Evolutionary conservation across 2,113 vertebrate genomes (phyloP).

Genomic region (Xyliphius kryptos): DNA sequence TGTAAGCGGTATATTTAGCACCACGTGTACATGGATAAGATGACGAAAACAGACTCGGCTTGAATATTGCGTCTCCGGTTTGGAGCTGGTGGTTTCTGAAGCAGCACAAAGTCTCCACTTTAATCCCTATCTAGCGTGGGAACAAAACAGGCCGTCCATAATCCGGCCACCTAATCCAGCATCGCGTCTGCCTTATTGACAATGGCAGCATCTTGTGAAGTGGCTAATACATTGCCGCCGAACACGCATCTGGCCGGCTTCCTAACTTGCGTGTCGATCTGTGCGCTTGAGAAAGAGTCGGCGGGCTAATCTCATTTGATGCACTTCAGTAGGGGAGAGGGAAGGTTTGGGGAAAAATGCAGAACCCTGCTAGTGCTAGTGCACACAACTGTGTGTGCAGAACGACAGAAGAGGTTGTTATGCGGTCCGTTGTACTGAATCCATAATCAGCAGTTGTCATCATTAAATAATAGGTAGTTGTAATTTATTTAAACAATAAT

Average conservation of each 20-base stretch:
- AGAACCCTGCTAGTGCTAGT: neutral
- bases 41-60: neutral
- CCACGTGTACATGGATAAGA: neutral
- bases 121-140: conserved; percentile 37
- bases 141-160: conserved; percentile 37
- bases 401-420: too few relatives aligned
- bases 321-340: conserved; percentile 25
- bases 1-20: too few relatives aligned
- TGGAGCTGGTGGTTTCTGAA: conserved; percentile 31
- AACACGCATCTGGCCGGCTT: conserved; percentile 45
- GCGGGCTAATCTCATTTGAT: conserved; percentile 45
- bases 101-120: conserved; percentile 33
- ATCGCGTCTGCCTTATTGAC: conserved; percentile 37
- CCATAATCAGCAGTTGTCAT: neutral
- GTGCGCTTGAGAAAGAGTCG: conserved; percentile 33
- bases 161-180: conserved; percentile 43
- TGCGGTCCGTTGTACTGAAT: too few relatives aligned
- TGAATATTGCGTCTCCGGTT: conserved; percentile 22
- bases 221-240: conserved; percentile 38
- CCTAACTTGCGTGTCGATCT: conserved; percentile 42
- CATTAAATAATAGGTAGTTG: too few relatives aligned
- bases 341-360: conserved; percentile 25
- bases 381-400: conserved; percentile 27
- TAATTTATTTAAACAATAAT: too few relatives aligned
- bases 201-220: conserved; percentile 37